Percentiles rank a stretch among this genome's conserved stretches.
Conservation (phyloP, 2,113 vertebrate genomes). For the Mustela nigripes region DNA sequence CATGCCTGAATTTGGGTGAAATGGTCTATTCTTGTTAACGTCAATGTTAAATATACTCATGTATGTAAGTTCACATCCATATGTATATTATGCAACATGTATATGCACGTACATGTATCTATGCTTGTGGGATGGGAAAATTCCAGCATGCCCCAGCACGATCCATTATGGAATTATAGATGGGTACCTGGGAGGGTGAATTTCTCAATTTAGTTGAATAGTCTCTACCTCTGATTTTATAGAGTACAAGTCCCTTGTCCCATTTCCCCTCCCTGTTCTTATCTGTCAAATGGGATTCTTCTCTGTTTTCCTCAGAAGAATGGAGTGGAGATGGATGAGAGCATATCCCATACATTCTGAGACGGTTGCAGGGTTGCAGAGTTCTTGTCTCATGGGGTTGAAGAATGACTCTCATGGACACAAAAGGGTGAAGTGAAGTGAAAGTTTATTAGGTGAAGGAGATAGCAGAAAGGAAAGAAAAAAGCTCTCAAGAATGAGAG, state of each 20-base stretch:
- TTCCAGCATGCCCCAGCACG: not conserved
- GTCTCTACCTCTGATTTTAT: not conserved
- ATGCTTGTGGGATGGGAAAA: not conserved
- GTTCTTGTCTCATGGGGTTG: not conserved
- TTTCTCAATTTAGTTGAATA: not conserved
- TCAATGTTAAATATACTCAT: not conserved
- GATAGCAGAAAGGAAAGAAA: not conserved
- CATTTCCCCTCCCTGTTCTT: not conserved
- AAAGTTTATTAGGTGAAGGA: not conserved
- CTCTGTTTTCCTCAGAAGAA: not conserved
- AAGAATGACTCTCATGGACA: not conserved
- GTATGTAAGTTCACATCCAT: not conserved
- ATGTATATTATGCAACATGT: not conserved
- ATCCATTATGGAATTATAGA: not conserved
- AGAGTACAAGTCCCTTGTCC: not conserved
- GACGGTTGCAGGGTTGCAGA: not conserved
- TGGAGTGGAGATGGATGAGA: not conserved
- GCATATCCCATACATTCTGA: not conserved
- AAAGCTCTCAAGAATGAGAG: not conserved
- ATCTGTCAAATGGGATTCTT: not conserved
- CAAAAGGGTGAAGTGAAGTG: not conserved
- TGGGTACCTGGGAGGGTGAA: not conserved
- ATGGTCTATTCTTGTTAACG: not conserved
- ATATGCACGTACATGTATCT: not conserved
- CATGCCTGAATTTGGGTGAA: slow-evolving; percentile 5